A percentile compares a stretch with the other conserved stretches of the same genome.
phyloP scores from a whole-genome alignment of 2,113 vertebrate genomes.

The Halichoeres trimaculatus region DNA sequence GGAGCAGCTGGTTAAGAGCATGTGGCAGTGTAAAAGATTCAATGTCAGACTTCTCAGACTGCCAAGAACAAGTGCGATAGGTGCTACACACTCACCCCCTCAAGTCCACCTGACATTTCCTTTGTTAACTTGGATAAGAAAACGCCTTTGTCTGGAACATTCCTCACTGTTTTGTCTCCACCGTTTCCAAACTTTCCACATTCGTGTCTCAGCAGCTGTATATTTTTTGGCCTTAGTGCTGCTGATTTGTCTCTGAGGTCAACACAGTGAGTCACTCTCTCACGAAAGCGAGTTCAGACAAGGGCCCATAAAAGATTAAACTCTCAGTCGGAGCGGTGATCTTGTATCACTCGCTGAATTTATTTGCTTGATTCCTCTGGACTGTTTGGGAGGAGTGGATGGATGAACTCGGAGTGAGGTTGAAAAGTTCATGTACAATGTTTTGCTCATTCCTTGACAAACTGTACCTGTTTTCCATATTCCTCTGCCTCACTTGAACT shows the following conservation, averaged over 20 bases:
- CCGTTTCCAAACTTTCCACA: constrained; percentile 44
- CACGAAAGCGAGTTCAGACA: constrained; percentile 63
- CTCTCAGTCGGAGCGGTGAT: constrained; percentile 59
- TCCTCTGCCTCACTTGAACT: neutral
- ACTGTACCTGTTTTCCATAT: neutral
- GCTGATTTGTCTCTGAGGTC: constrained; percentile 66
- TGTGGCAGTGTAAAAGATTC: constrained; percentile 24
- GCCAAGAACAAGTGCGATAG: constrained; percentile 39
- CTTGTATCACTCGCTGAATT: constrained; percentile 52
- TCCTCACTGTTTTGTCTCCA: constrained; percentile 36
- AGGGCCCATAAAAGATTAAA: constrained; percentile 65
- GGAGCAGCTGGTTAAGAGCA: constrained; percentile 11
- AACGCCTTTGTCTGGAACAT: constrained; percentile 20
- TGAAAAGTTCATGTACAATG: constrained; percentile 18
- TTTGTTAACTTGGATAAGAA: constrained; percentile 36
- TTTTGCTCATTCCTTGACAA: constrained; percentile 22
- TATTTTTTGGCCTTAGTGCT: constrained; percentile 42
- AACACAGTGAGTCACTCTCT: constrained; percentile 66
- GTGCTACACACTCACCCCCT: constrained; percentile 12
- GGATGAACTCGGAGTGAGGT: constrained; percentile 49
- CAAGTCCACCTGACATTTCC: constrained; percentile 24
- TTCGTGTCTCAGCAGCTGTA: constrained; percentile 29
- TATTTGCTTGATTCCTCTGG: constrained; percentile 58
- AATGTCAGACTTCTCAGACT: constrained; percentile 24
- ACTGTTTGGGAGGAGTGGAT: constrained; percentile 56